Evolutionary conservation across 2,888 invertebrate genomes (phyloP), one percentile per base, ranked within the genome.

Genomic region (Paralinhomoeus sp.): DNA sequence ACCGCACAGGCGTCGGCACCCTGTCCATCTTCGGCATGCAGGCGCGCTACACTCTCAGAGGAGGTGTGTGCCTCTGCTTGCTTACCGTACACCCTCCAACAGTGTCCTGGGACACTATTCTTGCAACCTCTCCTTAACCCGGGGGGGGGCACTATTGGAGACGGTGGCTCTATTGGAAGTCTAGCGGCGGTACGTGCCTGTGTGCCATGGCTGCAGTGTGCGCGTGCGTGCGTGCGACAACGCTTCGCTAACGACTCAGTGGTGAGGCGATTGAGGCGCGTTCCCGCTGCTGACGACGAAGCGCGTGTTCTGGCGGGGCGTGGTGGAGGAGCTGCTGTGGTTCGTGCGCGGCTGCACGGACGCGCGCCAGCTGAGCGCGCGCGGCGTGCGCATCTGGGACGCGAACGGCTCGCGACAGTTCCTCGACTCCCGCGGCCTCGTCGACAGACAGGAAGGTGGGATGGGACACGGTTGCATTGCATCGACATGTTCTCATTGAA

Each of bases 251-350:
- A n/a, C n/a, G n/a, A n/a, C n/a, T n/a, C n/a, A n/a, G n/a, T n/a
- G n/a, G n/a, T n/a, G n/a, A n/a, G n/a, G n/a, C n/a, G n/a, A n/a
- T 37, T 9, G 21, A 72, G 71, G 62, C 47, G 63, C 64, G 36
- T 75, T 97, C 54, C 93, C 93, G 1, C 63, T 97, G 43, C 65
- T 93, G 42, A 93, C 93, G 1, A 93, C 93, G 1, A 93, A 97
- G 65, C 68, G 80, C 41, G 87, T 93, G 0, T 89, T 84, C 62
- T 80, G 80, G 72, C 73, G 80, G 51, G 91, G 77, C 1, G 78
- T 93, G 0, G 76, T 80, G 22, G 84, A 89, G 65, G 93, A 93
- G 62, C 66, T 93, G 17, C 64, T 97, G 1, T 91, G 91, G 91
- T 91, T 91, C 65, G 75, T 91, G 35, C 72, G 50, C 2, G 91